Evolutionary conservation across 2,888 invertebrate species (phyloP).

Genomic region (Crocallis elinguaria): DNA sequence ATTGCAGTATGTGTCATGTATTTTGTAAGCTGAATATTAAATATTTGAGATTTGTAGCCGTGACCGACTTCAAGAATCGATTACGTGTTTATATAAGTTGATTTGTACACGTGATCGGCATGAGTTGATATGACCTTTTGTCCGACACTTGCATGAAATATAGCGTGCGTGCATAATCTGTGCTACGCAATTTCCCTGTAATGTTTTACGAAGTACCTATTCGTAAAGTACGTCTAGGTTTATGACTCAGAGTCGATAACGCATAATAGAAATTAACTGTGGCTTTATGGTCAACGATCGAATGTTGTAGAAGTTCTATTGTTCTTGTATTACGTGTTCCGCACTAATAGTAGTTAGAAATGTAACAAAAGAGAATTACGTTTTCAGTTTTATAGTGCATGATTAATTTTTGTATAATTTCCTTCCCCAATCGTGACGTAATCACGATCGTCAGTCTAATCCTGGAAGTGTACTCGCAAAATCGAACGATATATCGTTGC

Average conservation of each 20-base stretch:
- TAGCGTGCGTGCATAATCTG: neutral
- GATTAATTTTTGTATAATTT: too few species aligned
- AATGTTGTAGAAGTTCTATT: slow-evolving; percentile 12
- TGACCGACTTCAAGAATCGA: slow-evolving; percentile 15
- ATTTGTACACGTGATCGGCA: neutral
- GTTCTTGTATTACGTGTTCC: neutral
- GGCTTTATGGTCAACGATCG: slow-evolving; percentile 3
- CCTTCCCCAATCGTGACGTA: too few species aligned
- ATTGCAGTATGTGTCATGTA: neutral
- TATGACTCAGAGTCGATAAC: slow-evolving; percentile 20
- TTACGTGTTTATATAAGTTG: neutral
- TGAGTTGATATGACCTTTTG: neutral
- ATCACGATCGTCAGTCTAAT: too few species aligned
- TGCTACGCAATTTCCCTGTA: slow-evolving; percentile 9
- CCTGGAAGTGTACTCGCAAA: too few species aligned
- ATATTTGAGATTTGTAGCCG: neutral
- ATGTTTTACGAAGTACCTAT: slow-evolving; percentile 16
- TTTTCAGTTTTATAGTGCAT: too few species aligned
- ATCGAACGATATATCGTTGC: too few species aligned
- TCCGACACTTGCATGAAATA: too few species aligned
- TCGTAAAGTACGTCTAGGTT: slow-evolving; percentile 17
- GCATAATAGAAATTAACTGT: slow-evolving; percentile 8
- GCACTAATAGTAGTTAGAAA: too few species aligned
- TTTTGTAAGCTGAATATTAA: slow-evolving; percentile 18
- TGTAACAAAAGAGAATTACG: too few species aligned